These are phyloP conservation scores for Stratiomys singularior DNA, from an alignment of 2,888 invertebrate genomes.

Conservation along the genomic window DNA sequence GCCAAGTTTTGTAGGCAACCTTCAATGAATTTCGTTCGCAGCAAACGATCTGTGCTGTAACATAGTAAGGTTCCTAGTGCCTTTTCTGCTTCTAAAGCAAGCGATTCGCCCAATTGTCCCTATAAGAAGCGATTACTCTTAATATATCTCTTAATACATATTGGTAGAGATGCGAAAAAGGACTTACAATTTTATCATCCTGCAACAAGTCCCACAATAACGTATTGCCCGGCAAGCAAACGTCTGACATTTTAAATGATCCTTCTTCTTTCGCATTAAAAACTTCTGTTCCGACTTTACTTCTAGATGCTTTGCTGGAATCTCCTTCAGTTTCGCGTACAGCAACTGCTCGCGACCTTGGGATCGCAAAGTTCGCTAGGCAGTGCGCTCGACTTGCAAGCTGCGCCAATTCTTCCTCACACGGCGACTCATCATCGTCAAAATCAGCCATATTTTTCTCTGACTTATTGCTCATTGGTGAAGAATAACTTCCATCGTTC, in stretches of 20 bases:
- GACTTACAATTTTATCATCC: constrained; percentile 85
- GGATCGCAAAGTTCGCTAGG: constrained; percentile 56
- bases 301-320: not conserved
- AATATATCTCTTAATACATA: too few species aligned
- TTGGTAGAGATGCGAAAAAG: not conserved
- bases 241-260: constrained; percentile 68
- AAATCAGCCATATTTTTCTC: constrained; percentile 95
- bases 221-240: constrained; percentile 92
- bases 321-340: constrained; percentile 42
- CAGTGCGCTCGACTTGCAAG: constrained; percentile 74
- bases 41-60: constrained; percentile 88
- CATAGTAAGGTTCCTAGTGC: constrained; percentile 89
- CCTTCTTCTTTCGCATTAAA: constrained; percentile 46
- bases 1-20: constrained; percentile 92
- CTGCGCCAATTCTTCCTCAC: constrained; percentile 85
- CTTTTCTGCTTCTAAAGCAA: constrained; percentile 94
- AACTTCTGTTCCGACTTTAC: constrained; percentile 14
- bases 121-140: too few species aligned
- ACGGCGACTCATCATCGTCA: constrained; percentile 88
- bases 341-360: constrained; percentile 45
- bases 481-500: constrained; percentile 91
- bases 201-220: constrained; percentile 94
- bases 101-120: constrained; percentile 87
- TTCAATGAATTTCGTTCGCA: constrained; percentile 94
- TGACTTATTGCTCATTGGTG: constrained; percentile 90